phyloP scores from a whole-genome alignment of 1,140 invertebrate genomes.

The Solenopsis fugax region DNA sequence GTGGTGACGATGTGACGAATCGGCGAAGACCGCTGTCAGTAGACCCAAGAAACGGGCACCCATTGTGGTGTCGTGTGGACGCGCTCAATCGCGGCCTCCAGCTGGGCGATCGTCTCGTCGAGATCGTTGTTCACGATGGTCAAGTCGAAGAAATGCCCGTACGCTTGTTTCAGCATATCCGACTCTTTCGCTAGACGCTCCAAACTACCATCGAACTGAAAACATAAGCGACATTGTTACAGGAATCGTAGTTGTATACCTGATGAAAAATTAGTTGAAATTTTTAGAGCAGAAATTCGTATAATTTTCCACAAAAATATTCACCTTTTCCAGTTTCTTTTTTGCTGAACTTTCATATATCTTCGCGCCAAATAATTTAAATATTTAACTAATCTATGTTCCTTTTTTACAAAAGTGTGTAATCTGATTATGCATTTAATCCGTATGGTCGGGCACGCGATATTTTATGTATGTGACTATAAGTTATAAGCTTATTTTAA shows the following conservation, averaged over 20 bases:
- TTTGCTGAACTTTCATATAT: not conserved
- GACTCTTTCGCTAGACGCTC: conserved; percentile 98
- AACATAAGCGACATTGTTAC: conserved; percentile 62
- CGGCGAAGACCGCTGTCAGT: conserved; percentile 91
- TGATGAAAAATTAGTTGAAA: not conserved
- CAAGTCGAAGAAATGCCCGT: conserved; percentile 99
- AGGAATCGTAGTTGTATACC: not conserved
- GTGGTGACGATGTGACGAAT: conserved; percentile 79
- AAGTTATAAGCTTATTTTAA: too few species aligned
- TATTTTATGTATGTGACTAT: not conserved
- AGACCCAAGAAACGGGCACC: conserved; percentile 98
- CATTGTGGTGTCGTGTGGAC: conserved; percentile 97
- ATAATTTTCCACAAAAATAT: not conserved
- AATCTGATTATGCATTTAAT: not conserved
- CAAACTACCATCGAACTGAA: conserved; percentile 97
- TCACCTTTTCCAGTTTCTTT: not conserved
- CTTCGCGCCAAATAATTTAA: not conserved
- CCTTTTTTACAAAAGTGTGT: not conserved
- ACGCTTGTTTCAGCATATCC: conserved; percentile 97
- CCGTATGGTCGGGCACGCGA: not conserved
- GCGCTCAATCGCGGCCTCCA: conserved; percentile 96
- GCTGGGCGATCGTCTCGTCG: conserved; percentile 97
- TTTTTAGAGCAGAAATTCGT: not conserved
- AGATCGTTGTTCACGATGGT: conserved; percentile 99
- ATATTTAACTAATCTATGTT: not conserved